Conservation (phyloP, 2,113 vertebrate species). For the Oncorhynchus kisutch region DNA sequence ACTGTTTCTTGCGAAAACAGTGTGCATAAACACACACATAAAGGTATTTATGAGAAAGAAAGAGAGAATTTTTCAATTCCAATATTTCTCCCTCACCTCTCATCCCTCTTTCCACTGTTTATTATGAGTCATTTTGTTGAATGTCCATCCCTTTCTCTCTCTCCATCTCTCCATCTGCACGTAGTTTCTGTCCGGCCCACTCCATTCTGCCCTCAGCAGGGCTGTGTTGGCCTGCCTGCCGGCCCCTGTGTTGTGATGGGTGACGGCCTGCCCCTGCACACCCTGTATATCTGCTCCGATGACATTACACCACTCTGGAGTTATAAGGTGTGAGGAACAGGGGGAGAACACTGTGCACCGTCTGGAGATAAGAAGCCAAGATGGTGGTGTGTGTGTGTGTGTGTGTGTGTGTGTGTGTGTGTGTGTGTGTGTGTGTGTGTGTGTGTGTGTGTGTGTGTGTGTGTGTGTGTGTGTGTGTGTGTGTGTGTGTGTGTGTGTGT, state of each 20-base stretch:
- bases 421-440: background rate
- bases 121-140: background rate
- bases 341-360: slow-evolving; percentile 4
- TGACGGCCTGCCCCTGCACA: slow-evolving; percentile 19
- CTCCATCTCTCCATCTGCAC: background rate
- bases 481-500: too few species aligned
- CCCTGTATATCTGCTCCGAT: slow-evolving; percentile 1
- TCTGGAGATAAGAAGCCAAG: slow-evolving; percentile 13
- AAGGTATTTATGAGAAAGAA: background rate
- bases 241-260: slow-evolving; percentile 3
- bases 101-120: background rate
- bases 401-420: too few species aligned
- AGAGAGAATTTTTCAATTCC: background rate
- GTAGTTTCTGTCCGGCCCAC: slow-evolving; percentile 11
- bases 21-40: background rate
- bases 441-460: slow-evolving; percentile 2
- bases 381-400: background rate
- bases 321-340: slow-evolving; percentile 16
- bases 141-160: slow-evolving; percentile 14
- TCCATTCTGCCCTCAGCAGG: background rate
- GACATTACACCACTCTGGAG: slow-evolving; percentile 18
- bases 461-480: background rate
- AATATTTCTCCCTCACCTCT: background rate
- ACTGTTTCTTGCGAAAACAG: background rate
- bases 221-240: background rate